Base-by-base conservation (phyloP, 1,140 invertebrate species). In the Centruroides sculpturatus region DNA sequence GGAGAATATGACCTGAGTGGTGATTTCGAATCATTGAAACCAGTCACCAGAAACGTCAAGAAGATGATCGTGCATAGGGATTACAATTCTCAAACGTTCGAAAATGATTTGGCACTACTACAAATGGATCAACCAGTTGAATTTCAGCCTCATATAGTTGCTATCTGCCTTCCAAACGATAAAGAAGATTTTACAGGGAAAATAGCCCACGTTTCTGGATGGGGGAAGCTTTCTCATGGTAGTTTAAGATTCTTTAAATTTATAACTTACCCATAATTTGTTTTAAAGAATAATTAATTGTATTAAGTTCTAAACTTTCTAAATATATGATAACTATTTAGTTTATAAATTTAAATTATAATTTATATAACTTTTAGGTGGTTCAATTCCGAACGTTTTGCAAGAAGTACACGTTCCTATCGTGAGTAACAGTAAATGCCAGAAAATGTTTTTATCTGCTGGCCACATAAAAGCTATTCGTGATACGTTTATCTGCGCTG, bases 331-430 rank as follows among this genome's bases (percentile, higher is more conserved):
- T 23, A 23, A 23, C 0, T 23, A 23, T 23, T 23, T 23, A 23
- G 23, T 23, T 23, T 23, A 23, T 23, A 23, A 23, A 2, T 23
- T 23, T 41, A 53, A 34, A 8, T 8, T 53, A 53, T 53, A 53
- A 6, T 36, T 34, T 23, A 6, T 6, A 23, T 23, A 36, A 6
- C 7, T 53, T 23, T 41, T 64, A 84, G 89, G 86, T 47, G 91
- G 90, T 53, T 85, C 85, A 47, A 87, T 93, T 3, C 90, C 91
- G 4, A 88, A 86, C 12, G 81, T 91, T 12, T 75, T 94, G 3
- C 89, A 94, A 74, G 88, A 92, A 77, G 91, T 94, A 0, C 85
- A 89, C 75, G 88, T 94, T 12, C 91, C 91, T 8, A 85, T 94
- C 64, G 89, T 94, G 72, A 85, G 89, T 68, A 94, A 94, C 72